phyloP scores from a whole-genome alignment of 2,888 invertebrate genomes.

The Alsophila aescularia region DNA sequence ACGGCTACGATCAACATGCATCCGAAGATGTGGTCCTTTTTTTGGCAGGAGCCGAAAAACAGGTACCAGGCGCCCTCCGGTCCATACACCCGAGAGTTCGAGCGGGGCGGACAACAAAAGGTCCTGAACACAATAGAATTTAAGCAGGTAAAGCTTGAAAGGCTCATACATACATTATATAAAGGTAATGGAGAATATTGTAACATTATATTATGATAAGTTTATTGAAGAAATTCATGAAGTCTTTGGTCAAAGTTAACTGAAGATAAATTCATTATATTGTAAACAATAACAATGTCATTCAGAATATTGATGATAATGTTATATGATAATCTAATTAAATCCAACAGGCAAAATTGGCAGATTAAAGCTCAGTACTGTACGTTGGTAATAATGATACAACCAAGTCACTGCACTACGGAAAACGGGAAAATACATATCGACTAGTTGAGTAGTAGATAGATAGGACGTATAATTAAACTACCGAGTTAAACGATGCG shows the following conservation, averaged over 20 bases:
- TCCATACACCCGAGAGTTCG: slow-evolving; percentile 26
- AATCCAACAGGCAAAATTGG: too few species aligned
- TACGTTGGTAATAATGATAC: too few species aligned
- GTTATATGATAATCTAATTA: too few species aligned
- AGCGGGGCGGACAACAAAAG: slow-evolving; percentile 31
- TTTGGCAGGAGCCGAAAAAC: slow-evolving; percentile 47
- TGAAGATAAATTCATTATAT: too few species aligned
- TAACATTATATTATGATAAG: too few species aligned
- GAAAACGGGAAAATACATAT: too few species aligned
- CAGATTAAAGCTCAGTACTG: too few species aligned
- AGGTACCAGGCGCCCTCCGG: slow-evolving; percentile 47
- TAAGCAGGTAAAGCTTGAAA: slow-evolving; percentile 39
- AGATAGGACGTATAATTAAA: slow-evolving; percentile 3
- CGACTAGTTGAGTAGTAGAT: background rate
- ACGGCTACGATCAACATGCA: slow-evolving; percentile 34
- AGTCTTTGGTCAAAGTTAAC: too few species aligned
- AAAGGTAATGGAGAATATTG: slow-evolving; percentile 15
- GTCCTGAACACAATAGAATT: slow-evolving; percentile 40
- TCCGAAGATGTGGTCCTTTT: slow-evolving; percentile 36
- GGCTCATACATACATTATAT: slow-evolving; percentile 18
- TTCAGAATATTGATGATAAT: too few species aligned
- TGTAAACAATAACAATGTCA: too few species aligned
- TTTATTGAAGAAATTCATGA: too few species aligned
- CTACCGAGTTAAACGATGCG: slow-evolving; percentile 24
- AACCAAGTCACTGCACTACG: too few species aligned